These are phyloP conservation scores for Eledona agricola DNA, from an alignment of 2,888 invertebrate species.

Conservation along the genomic window DNA sequence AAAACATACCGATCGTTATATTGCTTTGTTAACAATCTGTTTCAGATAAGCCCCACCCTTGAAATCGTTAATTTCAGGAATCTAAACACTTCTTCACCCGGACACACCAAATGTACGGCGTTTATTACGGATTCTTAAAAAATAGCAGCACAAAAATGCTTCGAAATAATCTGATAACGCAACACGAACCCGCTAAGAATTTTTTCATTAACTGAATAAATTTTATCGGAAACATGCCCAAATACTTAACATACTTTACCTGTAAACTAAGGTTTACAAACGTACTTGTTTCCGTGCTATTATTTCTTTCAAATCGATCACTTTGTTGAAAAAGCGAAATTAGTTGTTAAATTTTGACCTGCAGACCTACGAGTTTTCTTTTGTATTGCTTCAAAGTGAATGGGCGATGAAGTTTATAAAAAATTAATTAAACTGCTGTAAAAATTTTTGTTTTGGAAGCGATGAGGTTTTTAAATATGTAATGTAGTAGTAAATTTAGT, in stretches of 20 bases:
- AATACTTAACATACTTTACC: slow-evolving; percentile 4
- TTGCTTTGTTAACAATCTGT: slow-evolving; percentile 44
- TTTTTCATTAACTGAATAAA: slow-evolving; percentile 28
- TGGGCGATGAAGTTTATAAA: no score
- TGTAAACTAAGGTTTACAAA: slow-evolving; percentile 8
- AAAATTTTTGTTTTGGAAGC: no score
- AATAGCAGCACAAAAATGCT: slow-evolving; percentile 10
- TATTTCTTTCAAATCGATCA: no score
- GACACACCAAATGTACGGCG: slow-evolving; percentile 24
- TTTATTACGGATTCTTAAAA: slow-evolving; percentile 25
- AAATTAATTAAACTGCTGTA: no score
- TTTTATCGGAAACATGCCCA: slow-evolving; percentile 14
- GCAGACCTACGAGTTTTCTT: no score
- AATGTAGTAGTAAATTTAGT: no score
- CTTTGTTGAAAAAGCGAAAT: no score
- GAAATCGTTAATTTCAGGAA: slow-evolving; percentile 35
- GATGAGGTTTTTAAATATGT: no score
- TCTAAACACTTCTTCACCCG: slow-evolving; percentile 33
- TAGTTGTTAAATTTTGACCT: no score
- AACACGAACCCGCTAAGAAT: slow-evolving; percentile 16
- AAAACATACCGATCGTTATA: slow-evolving; percentile 44
- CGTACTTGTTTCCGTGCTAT: no score
- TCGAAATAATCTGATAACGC: slow-evolving; percentile 28
- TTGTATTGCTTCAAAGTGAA: no score
- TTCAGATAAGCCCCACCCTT: slow-evolving; percentile 29